Conservation (phyloP, 2,888 invertebrate species). For the Eustalomyia histrio region DNA sequence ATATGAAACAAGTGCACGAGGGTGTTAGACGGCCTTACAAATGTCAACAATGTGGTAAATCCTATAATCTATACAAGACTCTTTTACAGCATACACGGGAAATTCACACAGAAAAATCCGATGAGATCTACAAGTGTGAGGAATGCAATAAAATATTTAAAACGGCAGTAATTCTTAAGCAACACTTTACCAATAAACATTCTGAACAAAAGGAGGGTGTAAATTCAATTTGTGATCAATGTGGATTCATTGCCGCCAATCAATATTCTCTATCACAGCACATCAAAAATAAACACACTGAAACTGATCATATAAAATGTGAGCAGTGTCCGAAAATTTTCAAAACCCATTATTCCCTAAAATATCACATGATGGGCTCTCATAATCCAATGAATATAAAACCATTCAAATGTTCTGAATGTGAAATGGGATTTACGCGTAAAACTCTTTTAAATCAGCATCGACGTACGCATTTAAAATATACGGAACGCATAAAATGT, state of each 20-base stretch:
- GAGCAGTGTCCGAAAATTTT: constrained; percentile 62
- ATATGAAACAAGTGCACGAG: constrained; percentile 54
- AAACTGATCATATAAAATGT: constrained; percentile 57
- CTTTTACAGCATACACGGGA: constrained; percentile 58
- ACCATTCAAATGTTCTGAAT: constrained; percentile 62
- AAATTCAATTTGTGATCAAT: constrained; percentile 62
- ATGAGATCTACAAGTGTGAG: constrained; percentile 33
- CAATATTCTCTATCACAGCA: constrained; percentile 55
- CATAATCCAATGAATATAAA: constrained; percentile 58
- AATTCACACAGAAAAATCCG: constrained; percentile 37
- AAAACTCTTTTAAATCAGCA: constrained; percentile 63
- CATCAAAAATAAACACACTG: constrained; percentile 55
- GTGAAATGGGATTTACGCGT: constrained; percentile 60
- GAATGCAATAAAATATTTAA: constrained; percentile 58
- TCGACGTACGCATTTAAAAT: constrained; percentile 60
- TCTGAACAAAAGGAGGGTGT: constrained; percentile 33
- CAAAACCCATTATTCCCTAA: constrained; percentile 56
- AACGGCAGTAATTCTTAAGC: constrained; percentile 52
- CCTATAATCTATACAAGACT: constrained; percentile 54
- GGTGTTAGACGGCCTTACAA: constrained; percentile 45
- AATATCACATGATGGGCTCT: constrained; percentile 61
- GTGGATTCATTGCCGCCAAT: constrained; percentile 58
- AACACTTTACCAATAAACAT: constrained; percentile 54
- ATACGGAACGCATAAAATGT: constrained; percentile 62
- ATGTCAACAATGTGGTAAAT: constrained; percentile 57